Evolutionary conservation across 2,113 vertebrate species (phyloP), one percentile per base, ranked within the genome.

Genomic region (Garra rufa): DNA sequence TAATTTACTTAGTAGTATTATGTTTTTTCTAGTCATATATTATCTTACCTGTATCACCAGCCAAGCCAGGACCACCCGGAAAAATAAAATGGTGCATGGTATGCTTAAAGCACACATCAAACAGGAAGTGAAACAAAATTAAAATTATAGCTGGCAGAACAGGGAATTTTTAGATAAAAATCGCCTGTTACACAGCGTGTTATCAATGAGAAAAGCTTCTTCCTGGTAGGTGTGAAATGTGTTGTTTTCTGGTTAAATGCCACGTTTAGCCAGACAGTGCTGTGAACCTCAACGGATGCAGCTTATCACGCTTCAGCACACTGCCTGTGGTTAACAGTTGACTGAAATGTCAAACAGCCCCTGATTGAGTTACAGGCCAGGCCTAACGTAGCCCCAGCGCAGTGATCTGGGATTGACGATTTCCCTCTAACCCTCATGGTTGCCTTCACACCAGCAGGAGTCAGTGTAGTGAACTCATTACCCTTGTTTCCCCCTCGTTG

Each of bases 391-490:
- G 81, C 82, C 34, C 79, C 80, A 38, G 59, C 44, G 55, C 78
- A 85, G 85, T 87, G 82, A 89, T 86, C 71, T 1, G 57, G 85
- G 83, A 82, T 69, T 17, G 67, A 50, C 82, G 89, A 90, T 92
- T 92, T 86, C 88, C 74, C 59, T 73, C 77, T 74, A 73, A 71
- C 78, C 77, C 73, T n/a, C 9, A 2, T 10, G 87, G 89, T 89
- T 89, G 91, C 86, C 89, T 63, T n/a, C 15, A 61, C 43, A 75
- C 83, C 85, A 83, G 74, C 67, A 77, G 80, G 77, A 86, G 82
- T 84, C 69, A 69, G 88, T 38, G 19, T 55, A 24, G 28, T 75
- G 88, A 91, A 92, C 90, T 89, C 89, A 78, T 91, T 91, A 88
- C 88, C 89, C 85, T 85, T 28, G 30, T 88, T 55, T 57, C 9